Base-by-base conservation (phyloP, 2,113 vertebrate species). In the Python bivittatus region DNA sequence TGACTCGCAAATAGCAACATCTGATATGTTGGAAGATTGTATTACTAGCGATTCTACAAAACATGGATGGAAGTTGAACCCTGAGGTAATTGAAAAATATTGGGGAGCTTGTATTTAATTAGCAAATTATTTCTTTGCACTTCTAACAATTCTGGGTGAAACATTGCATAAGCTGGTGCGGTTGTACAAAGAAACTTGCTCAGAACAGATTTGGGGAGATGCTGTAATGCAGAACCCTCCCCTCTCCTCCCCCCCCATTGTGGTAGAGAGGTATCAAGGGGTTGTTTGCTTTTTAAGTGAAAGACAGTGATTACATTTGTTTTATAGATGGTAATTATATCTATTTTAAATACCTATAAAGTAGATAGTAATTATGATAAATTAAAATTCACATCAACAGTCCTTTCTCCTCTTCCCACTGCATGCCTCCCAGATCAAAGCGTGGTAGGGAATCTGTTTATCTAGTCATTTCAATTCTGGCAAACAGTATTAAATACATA, bases 41-140 rank as follows among this genome's bases (percentile, higher is more conserved):
- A 38, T 52, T 2, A 52, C 33, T 22, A 53, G 3, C 20, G 23
- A 86, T 54, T 56, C 53, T 52, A 68, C 92, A 90, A 58, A 89
- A 53, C 42, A 93, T 54, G 48, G 61, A 84, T 93, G 92, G 58
- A 93, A 15, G 90, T 68, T 93, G 17, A 44, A 64, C 58, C 89
- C 42, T 54, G 94, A 97, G 98, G 98, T 98, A 97, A 93, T 92
- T 52, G 42, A 0, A 8, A 27, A 85, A 11, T 33, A 38, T 25
- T 29, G 13, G 54, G 10, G 12, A 29, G 11, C 8, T 52, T 27
- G 44, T 2, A 22, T 20, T 13, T n/a, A 23, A 12, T 68, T 72
- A 38, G 6, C 6, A 38, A 72, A 38, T 72, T 33, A 72, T 72
- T 72, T 33, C 13, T 15, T 88, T 88, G 56, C 12, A 42, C 57